These are phyloP conservation scores for Scatophagus argus DNA, from an alignment of 2,113 vertebrate species.

Conservation along the genomic window DNA sequence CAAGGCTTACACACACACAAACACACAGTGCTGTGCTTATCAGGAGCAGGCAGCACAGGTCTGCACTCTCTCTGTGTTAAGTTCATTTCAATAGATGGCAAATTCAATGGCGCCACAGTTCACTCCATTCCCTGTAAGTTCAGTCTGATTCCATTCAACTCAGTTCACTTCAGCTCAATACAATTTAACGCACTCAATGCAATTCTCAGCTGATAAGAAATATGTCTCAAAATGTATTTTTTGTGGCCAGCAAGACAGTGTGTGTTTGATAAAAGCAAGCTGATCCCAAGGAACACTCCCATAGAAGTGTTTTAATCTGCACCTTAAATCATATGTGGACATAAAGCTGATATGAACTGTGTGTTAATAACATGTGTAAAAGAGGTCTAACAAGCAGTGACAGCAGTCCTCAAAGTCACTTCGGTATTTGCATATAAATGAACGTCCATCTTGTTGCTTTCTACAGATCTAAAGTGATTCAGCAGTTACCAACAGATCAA, in stretches of 20 bases:
- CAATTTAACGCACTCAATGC: background rate
- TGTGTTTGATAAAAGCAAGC: slow-evolving; percentile 1
- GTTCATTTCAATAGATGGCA: slow-evolving; percentile 41
- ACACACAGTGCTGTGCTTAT: slow-evolving; percentile 44
- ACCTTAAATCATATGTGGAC: slow-evolving; percentile 1
- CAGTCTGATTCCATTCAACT: slow-evolving; percentile 19
- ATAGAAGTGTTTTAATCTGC: background rate
- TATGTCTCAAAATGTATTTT: background rate
- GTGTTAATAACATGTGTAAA: slow-evolving; percentile 6
- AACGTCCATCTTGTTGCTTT: background rate
- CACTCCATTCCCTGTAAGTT: background rate
- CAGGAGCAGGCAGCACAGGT: slow-evolving; percentile 57
- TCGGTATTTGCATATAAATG: slow-evolving; percentile 42
- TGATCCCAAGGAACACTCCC: slow-evolving; percentile 1
- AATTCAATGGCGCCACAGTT: slow-evolving; percentile 24
- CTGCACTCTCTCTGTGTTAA: slow-evolving; percentile 31
- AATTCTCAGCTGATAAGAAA: slow-evolving; percentile 11
- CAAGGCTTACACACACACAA: slow-evolving; percentile 17
- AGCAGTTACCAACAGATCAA: background rate
- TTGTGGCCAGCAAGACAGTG: background rate
- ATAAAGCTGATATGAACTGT: background rate
- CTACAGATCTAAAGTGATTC: background rate
- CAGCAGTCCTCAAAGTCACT: background rate
- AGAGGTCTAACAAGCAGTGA: background rate
- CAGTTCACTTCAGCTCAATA: background rate